These are phyloP conservation scores for Onychostoma macrolepis DNA, from an alignment of 2,113 vertebrate genomes.

Conservation along the genomic window DNA sequence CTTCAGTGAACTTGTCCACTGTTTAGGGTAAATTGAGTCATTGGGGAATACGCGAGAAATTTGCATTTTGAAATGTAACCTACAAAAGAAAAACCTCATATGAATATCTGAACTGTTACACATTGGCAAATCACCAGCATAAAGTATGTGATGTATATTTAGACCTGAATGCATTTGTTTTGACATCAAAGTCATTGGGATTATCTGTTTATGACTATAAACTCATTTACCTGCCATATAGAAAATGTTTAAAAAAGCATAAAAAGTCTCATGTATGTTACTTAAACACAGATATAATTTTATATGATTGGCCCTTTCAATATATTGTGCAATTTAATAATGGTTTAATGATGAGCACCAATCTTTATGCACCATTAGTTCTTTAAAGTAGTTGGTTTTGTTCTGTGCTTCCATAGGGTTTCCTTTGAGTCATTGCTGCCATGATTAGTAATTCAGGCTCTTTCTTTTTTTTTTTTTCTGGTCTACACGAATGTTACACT, in stretches of 20 bases:
- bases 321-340: background rate
- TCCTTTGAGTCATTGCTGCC: background rate
- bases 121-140: background rate
- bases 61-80: background rate
- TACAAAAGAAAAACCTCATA: background rate
- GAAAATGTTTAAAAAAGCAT: background rate
- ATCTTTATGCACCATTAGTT: background rate
- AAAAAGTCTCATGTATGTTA: too few relatives aligned
- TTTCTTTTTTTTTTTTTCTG: too few relatives aligned
- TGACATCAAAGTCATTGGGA: background rate
- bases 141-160: background rate
- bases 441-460: background rate
- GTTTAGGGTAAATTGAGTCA: background rate
- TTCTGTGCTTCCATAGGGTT: background rate
- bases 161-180: background rate
- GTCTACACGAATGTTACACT: background rate
- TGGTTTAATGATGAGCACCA: background rate
- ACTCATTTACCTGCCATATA: background rate
- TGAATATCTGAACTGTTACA: background rate
- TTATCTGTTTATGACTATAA: background rate
- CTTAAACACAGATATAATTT: background rate
- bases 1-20: background rate
- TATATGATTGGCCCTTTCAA: background rate
- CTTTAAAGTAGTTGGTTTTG: background rate
- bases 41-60: background rate